Percentiles rank a stretch among this genome's conserved stretches.
These are phyloP conservation scores for Paraescarpia echinospica DNA, from an alignment of 1,140 invertebrate species.

Conservation along the genomic window DNA sequence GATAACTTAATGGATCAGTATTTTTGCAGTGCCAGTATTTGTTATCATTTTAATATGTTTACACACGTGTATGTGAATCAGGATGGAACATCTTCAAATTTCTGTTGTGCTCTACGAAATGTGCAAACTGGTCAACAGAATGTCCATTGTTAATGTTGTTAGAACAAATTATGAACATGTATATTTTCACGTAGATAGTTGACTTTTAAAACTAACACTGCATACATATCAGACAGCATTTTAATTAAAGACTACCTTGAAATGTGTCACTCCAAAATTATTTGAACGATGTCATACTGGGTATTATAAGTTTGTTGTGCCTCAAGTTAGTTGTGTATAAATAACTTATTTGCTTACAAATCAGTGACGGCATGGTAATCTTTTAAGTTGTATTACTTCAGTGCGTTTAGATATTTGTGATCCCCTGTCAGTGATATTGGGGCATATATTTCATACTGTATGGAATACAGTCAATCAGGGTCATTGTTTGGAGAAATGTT, in stretches of 20 bases:
- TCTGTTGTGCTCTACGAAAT: background rate
- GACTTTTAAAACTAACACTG: background rate
- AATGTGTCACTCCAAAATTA: background rate
- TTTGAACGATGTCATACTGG: background rate
- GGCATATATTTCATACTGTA: background rate
- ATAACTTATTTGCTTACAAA: background rate
- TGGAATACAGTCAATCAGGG: background rate
- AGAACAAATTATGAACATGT: background rate
- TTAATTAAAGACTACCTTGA: background rate
- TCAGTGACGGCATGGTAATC: background rate
- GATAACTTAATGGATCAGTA: background rate
- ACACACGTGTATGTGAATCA: background rate
- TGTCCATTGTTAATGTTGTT: background rate
- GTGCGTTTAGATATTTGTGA: background rate
- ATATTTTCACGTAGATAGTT: background rate
- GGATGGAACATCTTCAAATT: background rate
- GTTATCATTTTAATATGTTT: background rate
- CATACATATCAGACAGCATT: background rate
- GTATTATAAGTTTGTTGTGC: background rate
- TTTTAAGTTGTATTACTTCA: background rate
- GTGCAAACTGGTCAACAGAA: background rate
- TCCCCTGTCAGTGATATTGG: background rate
- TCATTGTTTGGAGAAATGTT: background rate
- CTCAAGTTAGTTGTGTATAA: background rate
- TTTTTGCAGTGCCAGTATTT: background rate